Base-by-base conservation (phyloP, 2,113 vertebrate genomes). In the Tyto alba region DNA sequence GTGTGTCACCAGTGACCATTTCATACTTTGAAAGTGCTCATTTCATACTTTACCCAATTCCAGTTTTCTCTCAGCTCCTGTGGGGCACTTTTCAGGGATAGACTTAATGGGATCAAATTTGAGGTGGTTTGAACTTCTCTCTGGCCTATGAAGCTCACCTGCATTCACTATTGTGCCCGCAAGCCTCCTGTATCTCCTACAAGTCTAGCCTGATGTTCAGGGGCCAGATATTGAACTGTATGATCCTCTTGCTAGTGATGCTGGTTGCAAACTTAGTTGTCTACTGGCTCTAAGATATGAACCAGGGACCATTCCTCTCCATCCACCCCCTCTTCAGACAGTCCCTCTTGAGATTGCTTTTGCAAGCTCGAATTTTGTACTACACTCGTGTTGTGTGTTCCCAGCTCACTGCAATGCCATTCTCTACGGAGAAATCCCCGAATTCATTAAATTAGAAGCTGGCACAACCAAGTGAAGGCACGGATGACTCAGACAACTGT, bases 281-380 rank as follows among this genome's bases (percentile, higher is more conserved):
- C 29, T 48, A 3, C 4, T 2, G 7, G 21, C 43, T 69, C 16
- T n/a, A 12, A 9, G 9, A 4, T 8, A 3, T 2, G 26, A 74
- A 10, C 25, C 41, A 38, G 38, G 7, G 59, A 45, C 45, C 9
- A 4, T 14, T 82, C n/a, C 32, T 48, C 47, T 16, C 71, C 81
- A 69, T 12, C 36, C 30, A 48, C 2, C 13, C 6, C 10, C 1
- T 1, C 53, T 36, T 47, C 78, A 76, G 45, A 38, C 16, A 22
- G 9, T 20, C 21, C 34, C 78, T 62, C n/a, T 43, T 57, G 1
- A 16, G 3, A 12, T 41, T 36, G 38, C 27, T 57, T 56, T 19
- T 5, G 7, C 0, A 0, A 71, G 69, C 40, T 68, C 26, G 47
- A 69, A 20, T 43, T 36, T 15, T 3, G 1, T 6, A 3, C 40